Conservation (phyloP, 1,140 invertebrate genomes). For the Zaprionus vittiger region DNA sequence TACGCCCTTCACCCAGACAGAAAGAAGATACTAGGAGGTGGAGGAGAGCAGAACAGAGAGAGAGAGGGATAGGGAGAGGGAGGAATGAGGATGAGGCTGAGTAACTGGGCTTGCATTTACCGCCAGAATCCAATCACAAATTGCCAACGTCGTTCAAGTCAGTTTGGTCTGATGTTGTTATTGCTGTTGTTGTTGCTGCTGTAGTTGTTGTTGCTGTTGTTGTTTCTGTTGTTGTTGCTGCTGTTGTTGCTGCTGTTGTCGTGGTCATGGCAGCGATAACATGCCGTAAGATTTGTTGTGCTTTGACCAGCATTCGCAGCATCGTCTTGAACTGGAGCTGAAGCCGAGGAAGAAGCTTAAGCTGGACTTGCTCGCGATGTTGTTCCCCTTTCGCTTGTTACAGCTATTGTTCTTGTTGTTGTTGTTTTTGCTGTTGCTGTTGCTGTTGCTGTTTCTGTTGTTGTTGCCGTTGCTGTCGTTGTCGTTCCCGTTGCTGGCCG, state of each 20-base stretch:
- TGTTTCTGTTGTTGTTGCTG: constrained; percentile 31
- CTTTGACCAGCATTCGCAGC: constrained; percentile 46
- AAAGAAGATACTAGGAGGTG: background rate
- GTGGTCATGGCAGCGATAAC: constrained; percentile 62
- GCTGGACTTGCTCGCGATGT: constrained; percentile 35
- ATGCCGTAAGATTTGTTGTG: constrained; percentile 63
- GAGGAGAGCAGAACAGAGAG: background rate
- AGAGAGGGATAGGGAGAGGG: background rate
- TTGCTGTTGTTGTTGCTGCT: background rate
- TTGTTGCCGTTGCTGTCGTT: constrained; percentile 28
- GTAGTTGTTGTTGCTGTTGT: background rate
- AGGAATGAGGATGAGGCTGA: background rate
- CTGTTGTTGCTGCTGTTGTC: constrained; percentile 48
- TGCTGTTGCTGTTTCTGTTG: constrained; percentile 29
- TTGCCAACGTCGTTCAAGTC: constrained; percentile 57
- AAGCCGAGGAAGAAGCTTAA: constrained; percentile 13
- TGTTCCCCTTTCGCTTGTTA: constrained; percentile 45
- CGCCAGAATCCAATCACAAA: constrained; percentile 63
- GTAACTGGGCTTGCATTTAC: constrained; percentile 31
- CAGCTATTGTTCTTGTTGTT: constrained; percentile 31
- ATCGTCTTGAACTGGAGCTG: constrained; percentile 39
- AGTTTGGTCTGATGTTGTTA: constrained; percentile 10
- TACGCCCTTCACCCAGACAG: constrained; percentile 6
- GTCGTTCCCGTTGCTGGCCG: constrained; percentile 43
- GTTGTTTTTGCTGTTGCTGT: background rate